Conservation (phyloP, 2,888 invertebrate species). For the Synanthedon myopaeformis region DNA sequence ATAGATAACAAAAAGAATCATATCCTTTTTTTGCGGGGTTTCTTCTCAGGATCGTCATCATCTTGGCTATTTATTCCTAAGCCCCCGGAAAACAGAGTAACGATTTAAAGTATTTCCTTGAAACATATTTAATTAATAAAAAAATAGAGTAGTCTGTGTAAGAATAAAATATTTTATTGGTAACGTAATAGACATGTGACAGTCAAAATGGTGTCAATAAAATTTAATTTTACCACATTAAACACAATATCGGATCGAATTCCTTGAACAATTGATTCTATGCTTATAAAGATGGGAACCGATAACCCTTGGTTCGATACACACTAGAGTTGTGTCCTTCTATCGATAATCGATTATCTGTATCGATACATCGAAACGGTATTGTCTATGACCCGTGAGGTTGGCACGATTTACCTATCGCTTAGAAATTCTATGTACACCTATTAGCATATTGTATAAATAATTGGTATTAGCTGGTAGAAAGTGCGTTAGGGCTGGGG, state of each 20-base stretch:
- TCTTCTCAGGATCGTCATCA: no score
- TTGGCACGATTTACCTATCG: slow-evolving; percentile 46
- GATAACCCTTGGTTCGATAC: slow-evolving; percentile 38
- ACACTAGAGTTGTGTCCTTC: slow-evolving; percentile 39
- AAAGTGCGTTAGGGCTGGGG: slow-evolving; percentile 9
- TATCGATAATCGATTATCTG: slow-evolving; percentile 36
- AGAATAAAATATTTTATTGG: not conserved
- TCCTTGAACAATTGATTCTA: slow-evolving; percentile 41
- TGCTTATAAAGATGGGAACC: slow-evolving; percentile 47
- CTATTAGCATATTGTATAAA: not conserved
- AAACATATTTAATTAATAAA: no score
- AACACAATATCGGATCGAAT: slow-evolving; percentile 24
- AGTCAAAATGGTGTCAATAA: slow-evolving; percentile 17
- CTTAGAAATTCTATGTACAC: slow-evolving; percentile 25
- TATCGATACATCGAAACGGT: slow-evolving; percentile 41
- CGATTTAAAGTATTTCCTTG: no score
- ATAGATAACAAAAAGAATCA: no score
- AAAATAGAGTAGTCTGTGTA: no score
- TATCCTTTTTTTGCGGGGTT: no score
- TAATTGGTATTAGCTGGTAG: slow-evolving; percentile 28
- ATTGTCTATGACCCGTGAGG: slow-evolving; percentile 49
- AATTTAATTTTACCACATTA: slow-evolving; percentile 48
- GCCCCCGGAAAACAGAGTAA: no score
- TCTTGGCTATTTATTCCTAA: no score
- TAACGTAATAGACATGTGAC: not conserved